Evolutionary conservation across 2,113 vertebrate genomes (phyloP).

Genomic region (Larimichthys crocea): DNA sequence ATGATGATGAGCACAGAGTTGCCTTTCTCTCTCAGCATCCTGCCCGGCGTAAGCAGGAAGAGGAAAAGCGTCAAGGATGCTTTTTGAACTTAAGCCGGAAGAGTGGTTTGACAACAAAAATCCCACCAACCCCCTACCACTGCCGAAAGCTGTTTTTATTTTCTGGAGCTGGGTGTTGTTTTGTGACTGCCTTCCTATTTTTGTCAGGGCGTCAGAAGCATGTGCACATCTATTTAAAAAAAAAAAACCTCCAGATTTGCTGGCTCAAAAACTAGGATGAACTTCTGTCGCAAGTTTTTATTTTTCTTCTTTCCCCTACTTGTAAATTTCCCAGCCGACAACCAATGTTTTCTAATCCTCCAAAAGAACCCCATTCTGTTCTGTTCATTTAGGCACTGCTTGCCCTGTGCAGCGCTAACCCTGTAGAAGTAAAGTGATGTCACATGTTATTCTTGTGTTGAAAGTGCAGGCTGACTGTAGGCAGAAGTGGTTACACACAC

Average conservation of each 20-base stretch:
- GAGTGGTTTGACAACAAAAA: slow-evolving; percentile 15
- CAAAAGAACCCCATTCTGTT: background rate
- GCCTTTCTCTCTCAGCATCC: slow-evolving; percentile 51
- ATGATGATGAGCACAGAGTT: slow-evolving; percentile 35
- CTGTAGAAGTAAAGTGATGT: slow-evolving; percentile 70
- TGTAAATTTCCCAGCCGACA: slow-evolving; percentile 17
- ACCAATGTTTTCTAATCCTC: slow-evolving; percentile 19
- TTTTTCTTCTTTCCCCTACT: background rate
- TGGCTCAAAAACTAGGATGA: background rate
- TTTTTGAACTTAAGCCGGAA: slow-evolving; percentile 62
- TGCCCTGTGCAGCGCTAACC: slow-evolving; percentile 3
- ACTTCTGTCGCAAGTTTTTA: background rate
- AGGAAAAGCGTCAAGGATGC: slow-evolving; percentile 67
- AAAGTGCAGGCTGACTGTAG: slow-evolving; percentile 43
- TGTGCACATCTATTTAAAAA: slow-evolving; percentile 43
- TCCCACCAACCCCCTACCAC: background rate
- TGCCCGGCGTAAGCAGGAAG: slow-evolving; percentile 57
- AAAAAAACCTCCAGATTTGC: background rate
- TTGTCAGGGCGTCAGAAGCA: slow-evolving; percentile 20
- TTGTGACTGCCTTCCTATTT: slow-evolving; percentile 53
- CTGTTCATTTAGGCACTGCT: slow-evolving; percentile 26
- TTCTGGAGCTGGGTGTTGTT: slow-evolving; percentile 46
- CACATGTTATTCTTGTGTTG: slow-evolving; percentile 75
- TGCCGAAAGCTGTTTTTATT: slow-evolving; percentile 29
- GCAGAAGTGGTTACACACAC: slow-evolving; percentile 61